phyloP scores from a whole-genome alignment of 2,797 vertebrate genomes.

The Chloroceryle amazona region DNA sequence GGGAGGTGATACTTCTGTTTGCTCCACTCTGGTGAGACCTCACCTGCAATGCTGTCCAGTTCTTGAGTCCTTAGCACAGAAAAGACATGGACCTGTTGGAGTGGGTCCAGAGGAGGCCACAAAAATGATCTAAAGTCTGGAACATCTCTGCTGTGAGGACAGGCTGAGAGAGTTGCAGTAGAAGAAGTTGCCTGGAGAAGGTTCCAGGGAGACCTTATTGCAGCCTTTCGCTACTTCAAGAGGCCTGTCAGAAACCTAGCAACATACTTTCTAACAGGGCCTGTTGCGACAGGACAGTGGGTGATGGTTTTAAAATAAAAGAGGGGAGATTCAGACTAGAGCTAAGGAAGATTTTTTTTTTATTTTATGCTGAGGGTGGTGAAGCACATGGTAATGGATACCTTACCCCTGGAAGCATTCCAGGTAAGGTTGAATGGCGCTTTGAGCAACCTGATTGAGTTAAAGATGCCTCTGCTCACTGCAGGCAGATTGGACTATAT shows the following conservation, averaged over 20 bases:
- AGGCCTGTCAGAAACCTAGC: not conserved
- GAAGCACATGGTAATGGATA: not conserved
- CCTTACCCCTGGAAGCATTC: not conserved
- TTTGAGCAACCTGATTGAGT: fast-evolving
- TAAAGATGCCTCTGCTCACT: not conserved
- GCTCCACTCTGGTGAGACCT: not conserved
- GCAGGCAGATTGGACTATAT: not conserved
- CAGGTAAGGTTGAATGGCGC: not conserved
- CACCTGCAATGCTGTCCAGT: not conserved
- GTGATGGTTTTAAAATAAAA: not conserved
- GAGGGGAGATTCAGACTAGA: not conserved
- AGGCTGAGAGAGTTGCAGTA: not conserved
- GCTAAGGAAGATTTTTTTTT: too few species aligned
- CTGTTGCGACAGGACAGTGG: not conserved
- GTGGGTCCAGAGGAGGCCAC: not conserved
- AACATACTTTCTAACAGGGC: not conserved
- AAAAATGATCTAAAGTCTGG: not conserved
- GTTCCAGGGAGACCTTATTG: too few species aligned
- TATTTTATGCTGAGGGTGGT: not conserved
- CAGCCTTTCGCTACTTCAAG: too few species aligned
- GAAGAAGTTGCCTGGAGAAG: not conserved
- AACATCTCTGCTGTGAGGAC: not conserved
- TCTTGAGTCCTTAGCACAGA: too few species aligned
- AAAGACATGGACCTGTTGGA: too few species aligned
- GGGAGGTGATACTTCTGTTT: not conserved